Evolutionary conservation across 1,140 invertebrate species (phyloP).

Genomic region (Magallana ariakensis): DNA sequence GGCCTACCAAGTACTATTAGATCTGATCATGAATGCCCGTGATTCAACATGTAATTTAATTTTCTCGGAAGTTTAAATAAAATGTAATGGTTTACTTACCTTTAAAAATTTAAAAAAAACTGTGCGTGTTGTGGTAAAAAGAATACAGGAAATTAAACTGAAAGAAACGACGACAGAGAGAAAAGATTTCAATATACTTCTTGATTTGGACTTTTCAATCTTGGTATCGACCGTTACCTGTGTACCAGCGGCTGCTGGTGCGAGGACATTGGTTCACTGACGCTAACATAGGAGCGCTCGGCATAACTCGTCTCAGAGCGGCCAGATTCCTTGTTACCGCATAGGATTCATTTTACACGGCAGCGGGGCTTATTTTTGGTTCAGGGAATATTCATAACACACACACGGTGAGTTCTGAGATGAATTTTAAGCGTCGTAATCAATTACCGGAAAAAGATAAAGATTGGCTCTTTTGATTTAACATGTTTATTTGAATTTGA

Average conservation of each 20-base stretch:
- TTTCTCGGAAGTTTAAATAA: too few species aligned
- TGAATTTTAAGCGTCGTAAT: background rate
- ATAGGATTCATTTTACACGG: background rate
- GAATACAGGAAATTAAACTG: background rate
- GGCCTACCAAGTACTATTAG: too few species aligned
- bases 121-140: background rate
- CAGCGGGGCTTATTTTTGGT: background rate
- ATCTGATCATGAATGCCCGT: too few species aligned
- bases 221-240: background rate
- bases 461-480: background rate
- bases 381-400: background rate
- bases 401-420: background rate
- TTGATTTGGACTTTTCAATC: constrained; percentile 23
- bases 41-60: too few species aligned
- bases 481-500: background rate
- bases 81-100: too few species aligned
- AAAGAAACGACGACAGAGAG: background rate
- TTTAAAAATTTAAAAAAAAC: background rate
- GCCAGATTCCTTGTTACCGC: background rate
- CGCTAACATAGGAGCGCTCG: background rate
- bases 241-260: background rate
- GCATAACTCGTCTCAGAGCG: background rate
- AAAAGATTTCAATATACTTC: background rate
- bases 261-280: too few species aligned
- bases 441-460: too few species aligned